phyloP scores from a whole-genome alignment of 2,797 vertebrate genomes.

The Cercopithecus diana region DNA sequence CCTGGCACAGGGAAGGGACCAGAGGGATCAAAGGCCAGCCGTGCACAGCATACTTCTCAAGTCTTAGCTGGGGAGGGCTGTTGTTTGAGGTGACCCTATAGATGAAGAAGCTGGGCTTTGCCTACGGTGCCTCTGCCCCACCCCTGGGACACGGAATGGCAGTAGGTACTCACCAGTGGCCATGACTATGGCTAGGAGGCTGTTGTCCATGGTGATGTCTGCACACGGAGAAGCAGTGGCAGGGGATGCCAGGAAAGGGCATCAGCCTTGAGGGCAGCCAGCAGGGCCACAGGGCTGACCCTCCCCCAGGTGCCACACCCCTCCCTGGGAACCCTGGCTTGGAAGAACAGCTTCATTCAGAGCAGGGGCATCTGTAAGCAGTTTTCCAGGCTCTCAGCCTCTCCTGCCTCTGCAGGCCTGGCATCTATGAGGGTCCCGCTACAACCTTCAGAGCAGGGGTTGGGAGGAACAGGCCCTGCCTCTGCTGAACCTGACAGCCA shows the following conservation, averaged over 20 bases:
- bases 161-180: conserved; percentile 70
- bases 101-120: background rate
- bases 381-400: background rate
- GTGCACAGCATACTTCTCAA: background rate
- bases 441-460: background rate
- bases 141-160: background rate
- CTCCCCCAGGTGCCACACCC: background rate
- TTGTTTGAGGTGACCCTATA: background rate
- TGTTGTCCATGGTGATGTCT: conserved; percentile 60
- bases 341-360: background rate
- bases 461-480: background rate
- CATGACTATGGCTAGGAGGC: conserved; percentile 62
- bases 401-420: background rate
- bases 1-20: background rate
- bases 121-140: background rate
- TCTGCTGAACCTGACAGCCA: background rate
- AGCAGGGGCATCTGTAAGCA: background rate
- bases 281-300: background rate
- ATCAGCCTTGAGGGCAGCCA: background rate
- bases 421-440: background rate
- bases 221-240: background rate
- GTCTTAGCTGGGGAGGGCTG: background rate
- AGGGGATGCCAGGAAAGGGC: conserved; percentile 41
- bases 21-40: background rate
- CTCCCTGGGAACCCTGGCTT: background rate